These are phyloP conservation scores for Drosophila borealis DNA, from an alignment of 2,888 invertebrate species.

Conservation along the genomic window DNA sequence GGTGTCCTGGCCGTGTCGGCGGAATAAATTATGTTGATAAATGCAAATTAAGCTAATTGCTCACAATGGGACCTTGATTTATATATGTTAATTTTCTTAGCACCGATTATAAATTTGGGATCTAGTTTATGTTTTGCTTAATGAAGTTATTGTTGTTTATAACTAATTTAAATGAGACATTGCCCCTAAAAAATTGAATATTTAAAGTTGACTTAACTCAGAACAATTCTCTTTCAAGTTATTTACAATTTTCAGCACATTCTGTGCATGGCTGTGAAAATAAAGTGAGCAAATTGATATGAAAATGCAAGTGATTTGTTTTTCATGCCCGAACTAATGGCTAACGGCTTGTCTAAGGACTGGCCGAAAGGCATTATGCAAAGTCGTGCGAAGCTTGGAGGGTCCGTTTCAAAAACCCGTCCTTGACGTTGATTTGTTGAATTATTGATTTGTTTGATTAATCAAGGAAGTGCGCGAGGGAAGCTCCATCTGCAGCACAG, in stretches of 20 bases:
- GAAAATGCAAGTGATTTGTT: constrained; percentile 70
- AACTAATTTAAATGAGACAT: neutral
- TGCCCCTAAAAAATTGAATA: neutral
- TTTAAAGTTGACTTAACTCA: neutral
- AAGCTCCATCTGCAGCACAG: constrained; percentile 2
- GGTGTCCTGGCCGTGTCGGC: neutral
- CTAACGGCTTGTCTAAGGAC: constrained; percentile 19
- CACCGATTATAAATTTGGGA: neutral
- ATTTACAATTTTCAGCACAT: neutral
- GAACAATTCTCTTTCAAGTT: neutral
- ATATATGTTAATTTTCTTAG: neutral
- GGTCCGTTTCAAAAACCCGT: constrained; percentile 33
- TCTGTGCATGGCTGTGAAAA: constrained; percentile 5
- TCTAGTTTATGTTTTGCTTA: neutral
- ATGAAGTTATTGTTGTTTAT: neutral
- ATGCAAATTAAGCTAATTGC: constrained; percentile 6
- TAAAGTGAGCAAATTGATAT: constrained; percentile 62
- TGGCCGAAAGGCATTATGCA: constrained; percentile 3
- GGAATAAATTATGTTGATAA: constrained; percentile 7
- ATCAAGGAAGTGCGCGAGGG: constrained; percentile 46
- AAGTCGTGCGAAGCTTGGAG: constrained; percentile 1
- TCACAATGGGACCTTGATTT: constrained; percentile 5
- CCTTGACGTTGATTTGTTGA: constrained; percentile 66
- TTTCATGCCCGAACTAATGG: constrained; percentile 38
- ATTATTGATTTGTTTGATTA: constrained; percentile 78